Evolutionary conservation across 1,140 invertebrate species (phyloP).

Genomic region (Atta cephalotes): DNA sequence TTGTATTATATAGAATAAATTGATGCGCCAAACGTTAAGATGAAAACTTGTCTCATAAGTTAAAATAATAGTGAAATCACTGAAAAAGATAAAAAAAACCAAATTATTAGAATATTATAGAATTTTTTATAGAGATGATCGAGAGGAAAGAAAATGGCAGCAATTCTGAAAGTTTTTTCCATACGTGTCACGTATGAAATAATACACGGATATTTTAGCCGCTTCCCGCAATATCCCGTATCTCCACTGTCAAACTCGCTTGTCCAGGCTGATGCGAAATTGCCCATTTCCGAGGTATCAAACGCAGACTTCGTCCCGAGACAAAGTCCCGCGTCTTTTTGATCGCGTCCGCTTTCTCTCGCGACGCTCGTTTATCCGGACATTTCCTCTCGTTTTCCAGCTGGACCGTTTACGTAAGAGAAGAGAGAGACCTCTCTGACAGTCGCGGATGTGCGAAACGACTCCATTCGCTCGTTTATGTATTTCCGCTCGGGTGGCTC

Average conservation of each 20-base stretch:
- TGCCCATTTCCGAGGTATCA: slow-evolving; percentile 65
- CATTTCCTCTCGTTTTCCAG: slow-evolving; percentile 62
- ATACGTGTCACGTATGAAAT: background rate
- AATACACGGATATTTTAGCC: background rate
- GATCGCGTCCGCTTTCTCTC: slow-evolving; percentile 53
- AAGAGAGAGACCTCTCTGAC: background rate
- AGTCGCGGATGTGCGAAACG: slow-evolving; percentile 36
- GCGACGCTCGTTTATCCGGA: slow-evolving; percentile 55
- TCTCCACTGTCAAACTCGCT: background rate
- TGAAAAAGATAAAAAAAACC: too few relatives aligned
- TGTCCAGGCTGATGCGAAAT: slow-evolving; percentile 12
- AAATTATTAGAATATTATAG: too few relatives aligned
- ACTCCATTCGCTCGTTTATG: slow-evolving; percentile 78
- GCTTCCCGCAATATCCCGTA: background rate
- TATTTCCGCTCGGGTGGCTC: slow-evolving; percentile 82
- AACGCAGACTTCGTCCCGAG: slow-evolving; percentile 40
- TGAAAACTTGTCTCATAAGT: too few relatives aligned
- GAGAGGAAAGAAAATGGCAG: background rate
- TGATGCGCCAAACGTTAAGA: too few relatives aligned
- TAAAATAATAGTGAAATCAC: too few relatives aligned
- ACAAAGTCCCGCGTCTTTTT: slow-evolving; percentile 60
- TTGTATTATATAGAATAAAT: too few relatives aligned
- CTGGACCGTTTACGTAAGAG: slow-evolving; percentile 38
- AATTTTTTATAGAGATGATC: background rate
- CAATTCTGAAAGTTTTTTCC: background rate